Evolutionary conservation across 1,140 invertebrate species (phyloP).

Genomic region (Brachionus paranguensis): DNA sequence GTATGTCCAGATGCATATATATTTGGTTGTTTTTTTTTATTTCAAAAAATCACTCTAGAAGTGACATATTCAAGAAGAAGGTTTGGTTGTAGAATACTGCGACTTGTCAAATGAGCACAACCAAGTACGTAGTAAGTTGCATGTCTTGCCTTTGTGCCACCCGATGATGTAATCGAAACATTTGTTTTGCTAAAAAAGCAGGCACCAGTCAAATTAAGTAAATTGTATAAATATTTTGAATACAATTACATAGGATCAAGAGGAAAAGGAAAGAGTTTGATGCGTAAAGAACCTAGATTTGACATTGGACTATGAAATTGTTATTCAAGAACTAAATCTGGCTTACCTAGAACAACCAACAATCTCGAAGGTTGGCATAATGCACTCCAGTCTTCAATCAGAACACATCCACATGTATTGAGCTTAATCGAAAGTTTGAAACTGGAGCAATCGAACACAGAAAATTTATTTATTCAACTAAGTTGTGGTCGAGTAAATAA

Average conservation of each 20-base stretch:
- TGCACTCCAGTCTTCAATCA: neutral
- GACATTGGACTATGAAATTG: neutral
- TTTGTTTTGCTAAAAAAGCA: neutral
- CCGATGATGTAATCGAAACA: neutral
- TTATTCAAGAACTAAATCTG: neutral
- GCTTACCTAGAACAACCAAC: neutral
- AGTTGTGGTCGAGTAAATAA: neutral
- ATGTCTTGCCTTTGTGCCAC: neutral
- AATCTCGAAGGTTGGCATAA: constrained; percentile 4
- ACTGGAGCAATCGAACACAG: neutral
- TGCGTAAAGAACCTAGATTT: constrained; percentile 12
- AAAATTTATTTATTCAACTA: neutral
- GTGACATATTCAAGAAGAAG: neutral
- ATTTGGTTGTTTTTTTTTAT: constrained; percentile 21
- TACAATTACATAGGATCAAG: constrained; percentile 10
- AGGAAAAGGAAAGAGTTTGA: constrained; percentile 1
- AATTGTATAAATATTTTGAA: constrained; percentile 16
- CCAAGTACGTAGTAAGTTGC: neutral
- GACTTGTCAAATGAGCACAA: neutral
- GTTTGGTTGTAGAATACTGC: neutral
- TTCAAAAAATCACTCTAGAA: constrained; percentile 5
- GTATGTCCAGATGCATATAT: neutral
- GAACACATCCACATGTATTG: neutral
- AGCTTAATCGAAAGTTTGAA: constrained; percentile 2
- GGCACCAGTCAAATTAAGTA: neutral